Percentiles rank a stretch among this genome's conserved stretches.
Evolutionary conservation across 2,797 vertebrate genomes (phyloP).

Genomic region (Diplodus puntazzo): DNA sequence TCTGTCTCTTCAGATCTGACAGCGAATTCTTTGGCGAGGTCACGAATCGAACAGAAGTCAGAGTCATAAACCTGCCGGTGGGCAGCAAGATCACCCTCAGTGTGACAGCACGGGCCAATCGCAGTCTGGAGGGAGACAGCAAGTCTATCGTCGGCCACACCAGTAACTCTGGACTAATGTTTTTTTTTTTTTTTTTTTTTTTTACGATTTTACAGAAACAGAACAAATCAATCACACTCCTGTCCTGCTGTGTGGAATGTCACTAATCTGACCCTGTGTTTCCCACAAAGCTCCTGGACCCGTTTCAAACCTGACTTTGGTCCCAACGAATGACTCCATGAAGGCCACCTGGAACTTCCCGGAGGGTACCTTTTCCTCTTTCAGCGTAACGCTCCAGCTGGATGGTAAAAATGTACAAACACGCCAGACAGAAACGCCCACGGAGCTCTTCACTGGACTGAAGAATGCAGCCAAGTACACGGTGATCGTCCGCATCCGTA

Average conservation of each 20-base stretch:
- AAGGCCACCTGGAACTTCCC: fast-evolving
- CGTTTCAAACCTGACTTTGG: conserved; percentile 4
- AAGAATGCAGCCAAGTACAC: conserved; percentile 38
- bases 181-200: too few relatives aligned
- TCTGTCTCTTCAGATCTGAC: not conserved
- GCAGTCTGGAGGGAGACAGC: conserved; percentile 4
- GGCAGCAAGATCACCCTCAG: conserved; percentile 2
- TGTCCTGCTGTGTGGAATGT: not conserved
- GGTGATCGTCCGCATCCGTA: conserved; percentile 37
- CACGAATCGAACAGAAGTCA: fast-evolving
- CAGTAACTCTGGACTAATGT: conserved; percentile 34
- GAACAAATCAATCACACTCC: not conserved
- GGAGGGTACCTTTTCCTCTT: fast-evolving
- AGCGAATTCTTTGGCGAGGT: fast-evolving
- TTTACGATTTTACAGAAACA: not conserved
- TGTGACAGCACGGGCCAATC: conserved; percentile 13
- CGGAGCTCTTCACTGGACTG: fast-evolving
- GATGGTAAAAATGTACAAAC: fast-evolving
- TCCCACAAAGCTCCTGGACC: conserved; percentile 51
- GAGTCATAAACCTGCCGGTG: fast-evolving
- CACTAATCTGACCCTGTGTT: conserved; percentile 19
- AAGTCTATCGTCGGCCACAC: not conserved
- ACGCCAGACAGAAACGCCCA: fast-evolving
- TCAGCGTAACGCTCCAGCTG: fast-evolving
- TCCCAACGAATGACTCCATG: fast-evolving